These are phyloP conservation scores for Miniopterus natalensis DNA, from an alignment of 2,113 vertebrate genomes.

Conservation along the genomic window DNA sequence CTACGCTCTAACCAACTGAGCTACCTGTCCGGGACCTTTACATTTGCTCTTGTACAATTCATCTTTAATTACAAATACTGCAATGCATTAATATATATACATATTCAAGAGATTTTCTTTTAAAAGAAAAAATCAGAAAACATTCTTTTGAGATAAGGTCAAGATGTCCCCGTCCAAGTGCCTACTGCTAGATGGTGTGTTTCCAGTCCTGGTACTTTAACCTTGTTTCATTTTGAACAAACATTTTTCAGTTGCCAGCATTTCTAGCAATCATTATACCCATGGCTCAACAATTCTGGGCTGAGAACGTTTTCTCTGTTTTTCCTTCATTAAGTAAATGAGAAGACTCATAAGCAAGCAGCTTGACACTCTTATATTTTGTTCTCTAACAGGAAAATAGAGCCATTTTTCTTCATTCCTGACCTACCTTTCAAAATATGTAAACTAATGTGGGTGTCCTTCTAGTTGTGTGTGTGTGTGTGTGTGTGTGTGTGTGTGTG, in stretches of 20 bases:
- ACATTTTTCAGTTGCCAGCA: background rate
- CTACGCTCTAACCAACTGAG: background rate
- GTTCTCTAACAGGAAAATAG: background rate
- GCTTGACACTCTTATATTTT: background rate
- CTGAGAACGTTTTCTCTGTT: background rate
- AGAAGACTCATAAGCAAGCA: background rate
- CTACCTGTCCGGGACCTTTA: background rate
- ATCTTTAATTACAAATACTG: background rate
- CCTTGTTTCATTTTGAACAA: background rate
- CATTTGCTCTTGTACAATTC: background rate
- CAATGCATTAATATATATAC: background rate
- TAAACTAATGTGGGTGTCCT: background rate
- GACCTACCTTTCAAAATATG: background rate
- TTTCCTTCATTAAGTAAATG: background rate
- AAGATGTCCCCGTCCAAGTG: background rate
- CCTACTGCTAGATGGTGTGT: background rate
- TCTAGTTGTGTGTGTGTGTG: background rate
- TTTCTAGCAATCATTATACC: background rate
- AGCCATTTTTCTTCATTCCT: background rate
- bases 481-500: background rate
- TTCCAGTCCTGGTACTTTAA: background rate
- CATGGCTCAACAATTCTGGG: background rate
- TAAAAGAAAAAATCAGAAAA: background rate
- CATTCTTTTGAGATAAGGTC: background rate
- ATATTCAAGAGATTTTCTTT: background rate